Base-by-base conservation (phyloP, 2,888 invertebrate genomes). In the Smittia aterrima region DNA sequence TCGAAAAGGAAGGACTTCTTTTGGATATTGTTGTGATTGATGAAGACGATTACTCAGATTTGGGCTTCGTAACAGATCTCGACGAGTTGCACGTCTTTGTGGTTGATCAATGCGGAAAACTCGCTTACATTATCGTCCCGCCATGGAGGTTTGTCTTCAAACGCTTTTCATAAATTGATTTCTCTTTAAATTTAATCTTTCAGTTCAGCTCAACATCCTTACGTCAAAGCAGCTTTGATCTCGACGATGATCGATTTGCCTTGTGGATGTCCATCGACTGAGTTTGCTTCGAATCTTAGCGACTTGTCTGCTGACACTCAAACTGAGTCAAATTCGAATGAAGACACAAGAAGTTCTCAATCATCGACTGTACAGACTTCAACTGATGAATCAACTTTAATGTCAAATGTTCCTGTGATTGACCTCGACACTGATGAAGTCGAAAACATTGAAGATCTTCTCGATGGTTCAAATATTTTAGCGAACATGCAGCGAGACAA, bases 161-260 rank as follows among this genome's bases (percentile, higher is more conserved):
- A 20, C 9, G 9, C 16, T 22, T 13, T 1, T 22, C 22, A 22
- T 18, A 18, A 18, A 22, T 58, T 7, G 38, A 53, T 53, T 53
- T 53, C 11, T n/a, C 16, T n/a, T 4, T 20, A 7, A 13, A 11
- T 58, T 58, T 7, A 58, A 7, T 47, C 4, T 18, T 22, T 20
- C 18, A 64, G 64, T 64, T 74, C 74, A 41, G 58, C 58, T 7
- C 27, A 74, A 27, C 58, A 74, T 32, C 74, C 74, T n/a, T 74
- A 74, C 27, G 74, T 74, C 7, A 74, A 74, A 66, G 74, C 74
- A 0, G 74, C 66, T 25, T 1, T 53, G 13, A 20, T 74, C 16
- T 66, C 66, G 1, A 66, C 74, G 9, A 66, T 74, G 3, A 13
- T 58, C 16, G 74, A 74, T 66, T 7, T 66, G n/a, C 74, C 74